These are phyloP conservation scores for Meandrusa payeni DNA, from an alignment of 2,888 invertebrate species.

Conservation along the genomic window DNA sequence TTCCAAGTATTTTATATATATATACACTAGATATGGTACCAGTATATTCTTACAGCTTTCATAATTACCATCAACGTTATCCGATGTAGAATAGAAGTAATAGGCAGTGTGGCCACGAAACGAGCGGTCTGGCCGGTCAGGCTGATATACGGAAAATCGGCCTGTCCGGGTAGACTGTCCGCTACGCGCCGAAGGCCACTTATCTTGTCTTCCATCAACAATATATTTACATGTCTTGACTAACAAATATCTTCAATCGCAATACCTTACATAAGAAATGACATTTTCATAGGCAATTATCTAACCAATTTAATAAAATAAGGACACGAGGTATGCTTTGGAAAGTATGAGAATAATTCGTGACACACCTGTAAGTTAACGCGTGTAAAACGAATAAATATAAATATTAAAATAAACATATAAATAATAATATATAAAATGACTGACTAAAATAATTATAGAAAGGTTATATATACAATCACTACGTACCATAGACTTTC, in stretches of 20 bases:
- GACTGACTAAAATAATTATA: constrained; percentile 12
- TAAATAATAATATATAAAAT: no score
- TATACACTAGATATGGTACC: no score
- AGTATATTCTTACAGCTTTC: no score
- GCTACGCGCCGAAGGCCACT: constrained; percentile 32
- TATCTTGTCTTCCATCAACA: constrained; percentile 5
- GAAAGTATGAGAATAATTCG: constrained; percentile 6
- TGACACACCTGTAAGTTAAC: neutral
- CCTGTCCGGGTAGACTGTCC: constrained; percentile 77
- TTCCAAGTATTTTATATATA: no score
- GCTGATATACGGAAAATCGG: constrained; percentile 51
- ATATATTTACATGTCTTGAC: neutral
- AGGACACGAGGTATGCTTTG: constrained; percentile 1
- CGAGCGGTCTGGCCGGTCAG: constrained; percentile 54
- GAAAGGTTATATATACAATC: no score
- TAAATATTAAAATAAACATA: no score
- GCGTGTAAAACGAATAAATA: neutral
- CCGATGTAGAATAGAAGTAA: no score
- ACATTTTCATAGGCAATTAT: constrained; percentile 19
- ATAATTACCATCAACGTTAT: no score
- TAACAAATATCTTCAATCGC: constrained; percentile 7
- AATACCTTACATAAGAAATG: constrained; percentile 17
- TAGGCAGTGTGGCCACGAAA: constrained; percentile 37
- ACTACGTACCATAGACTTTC: constrained; percentile 42
- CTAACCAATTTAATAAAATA: constrained; percentile 16